These are phyloP conservation scores for Dichetophora obliterata DNA, from an alignment of 2,888 invertebrate genomes.

Conservation along the genomic window DNA sequence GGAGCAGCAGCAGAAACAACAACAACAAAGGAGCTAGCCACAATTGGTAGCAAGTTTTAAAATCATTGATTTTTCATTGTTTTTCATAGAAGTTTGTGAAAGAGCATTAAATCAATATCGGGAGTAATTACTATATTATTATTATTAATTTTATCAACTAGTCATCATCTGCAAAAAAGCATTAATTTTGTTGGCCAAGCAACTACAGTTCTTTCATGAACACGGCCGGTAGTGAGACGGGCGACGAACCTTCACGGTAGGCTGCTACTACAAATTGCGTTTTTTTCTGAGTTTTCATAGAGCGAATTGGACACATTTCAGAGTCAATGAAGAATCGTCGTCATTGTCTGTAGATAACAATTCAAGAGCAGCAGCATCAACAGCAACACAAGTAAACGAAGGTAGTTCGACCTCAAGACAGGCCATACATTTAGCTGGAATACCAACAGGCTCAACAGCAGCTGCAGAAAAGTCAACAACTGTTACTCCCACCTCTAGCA, in stretches of 20 bases:
- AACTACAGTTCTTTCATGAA: conserved; percentile 45
- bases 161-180: not conserved
- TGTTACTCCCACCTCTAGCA: conserved; percentile 11
- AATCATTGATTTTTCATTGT: conserved; percentile 58
- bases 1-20: not conserved
- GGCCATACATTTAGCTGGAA: not conserved
- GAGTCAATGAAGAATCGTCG: conserved; percentile 53
- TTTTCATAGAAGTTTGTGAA: conserved; percentile 45
- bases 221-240: conserved; percentile 44
- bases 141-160: not conserved
- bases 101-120: not conserved
- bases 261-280: conserved; percentile 29
- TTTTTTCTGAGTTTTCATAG: conserved; percentile 28
- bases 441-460: not conserved
- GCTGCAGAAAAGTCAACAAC: conserved; percentile 43
- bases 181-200: conserved; percentile 20
- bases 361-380: conserved; percentile 16
- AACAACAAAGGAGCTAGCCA: not conserved
- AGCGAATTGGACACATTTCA: conserved; percentile 32
- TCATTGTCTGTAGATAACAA: conserved; percentile 36
- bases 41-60: not conserved
- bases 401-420: conserved; percentile 43
- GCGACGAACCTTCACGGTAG: conserved; percentile 73
- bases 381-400: conserved; percentile 32
- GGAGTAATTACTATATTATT: conserved; percentile 31